A percentile compares a stretch with the other conserved stretches of the same genome.
Conservation (phyloP, 1,140 invertebrate genomes). For the Nylanderia fulva region DNA sequence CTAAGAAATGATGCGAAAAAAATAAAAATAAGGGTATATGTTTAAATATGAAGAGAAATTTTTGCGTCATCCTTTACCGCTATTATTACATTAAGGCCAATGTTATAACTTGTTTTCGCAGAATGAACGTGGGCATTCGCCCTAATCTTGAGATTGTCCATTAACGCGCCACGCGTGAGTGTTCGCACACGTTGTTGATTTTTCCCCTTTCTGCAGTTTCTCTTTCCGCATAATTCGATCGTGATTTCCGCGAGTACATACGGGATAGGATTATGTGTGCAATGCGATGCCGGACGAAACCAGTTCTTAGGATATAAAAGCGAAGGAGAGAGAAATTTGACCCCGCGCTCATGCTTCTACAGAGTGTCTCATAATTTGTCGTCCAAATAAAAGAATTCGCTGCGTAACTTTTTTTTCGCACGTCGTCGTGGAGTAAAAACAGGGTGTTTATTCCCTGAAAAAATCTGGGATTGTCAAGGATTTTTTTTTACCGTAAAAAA, state of each 20-base stretch:
- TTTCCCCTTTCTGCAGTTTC: constrained; percentile 16
- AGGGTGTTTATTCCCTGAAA: no score
- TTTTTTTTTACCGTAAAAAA: no score
- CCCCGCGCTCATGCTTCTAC: constrained; percentile 58
- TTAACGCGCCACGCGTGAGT: constrained; percentile 35
- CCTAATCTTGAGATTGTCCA: constrained; percentile 60
- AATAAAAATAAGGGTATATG: background rate
- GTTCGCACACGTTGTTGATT: background rate
- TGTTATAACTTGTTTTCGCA: constrained; percentile 42
- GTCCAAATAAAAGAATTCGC: background rate
- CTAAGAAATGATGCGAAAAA: background rate
- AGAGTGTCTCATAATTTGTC: constrained; percentile 59
- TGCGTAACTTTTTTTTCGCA: background rate
- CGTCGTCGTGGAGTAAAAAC: no score
- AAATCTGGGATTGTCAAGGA: no score
- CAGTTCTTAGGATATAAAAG: constrained; percentile 73
- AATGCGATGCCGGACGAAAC: constrained; percentile 69
- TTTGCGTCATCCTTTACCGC: background rate
- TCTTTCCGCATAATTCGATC: constrained; percentile 63
- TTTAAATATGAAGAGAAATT: background rate
- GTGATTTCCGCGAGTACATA: constrained; percentile 54
- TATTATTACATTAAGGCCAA: constrained; percentile 68
- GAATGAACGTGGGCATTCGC: constrained; percentile 33
- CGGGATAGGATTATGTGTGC: constrained; percentile 48
- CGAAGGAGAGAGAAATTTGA: constrained; percentile 62